phyloP scores from a whole-genome alignment of 1,140 invertebrate genomes.

The Hyposmocoma kahamanoa region DNA sequence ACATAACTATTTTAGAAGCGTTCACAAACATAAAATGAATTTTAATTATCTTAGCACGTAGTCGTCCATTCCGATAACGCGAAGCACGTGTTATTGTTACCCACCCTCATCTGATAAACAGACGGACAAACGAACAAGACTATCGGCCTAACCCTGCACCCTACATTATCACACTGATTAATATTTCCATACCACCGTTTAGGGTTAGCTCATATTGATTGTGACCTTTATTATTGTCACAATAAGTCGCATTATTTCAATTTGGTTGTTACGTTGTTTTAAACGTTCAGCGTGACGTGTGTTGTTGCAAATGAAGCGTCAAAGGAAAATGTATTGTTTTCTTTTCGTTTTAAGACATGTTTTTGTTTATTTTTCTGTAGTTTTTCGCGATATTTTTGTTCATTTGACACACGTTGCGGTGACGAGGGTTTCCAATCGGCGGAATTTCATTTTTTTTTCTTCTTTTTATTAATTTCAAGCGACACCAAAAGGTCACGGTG shows the following conservation, averaged over 20 bases:
- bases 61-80: neutral
- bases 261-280: neutral
- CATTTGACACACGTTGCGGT: slow-evolving; percentile 35
- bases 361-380: too few species aligned
- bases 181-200: slow-evolving; percentile 30
- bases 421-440: slow-evolving; percentile 37
- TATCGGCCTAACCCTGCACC: slow-evolving; percentile 20
- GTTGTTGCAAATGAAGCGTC: neutral
- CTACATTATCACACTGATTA: slow-evolving; percentile 35
- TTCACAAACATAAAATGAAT: too few species aligned
- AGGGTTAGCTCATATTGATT: slow-evolving; percentile 22
- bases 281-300: neutral
- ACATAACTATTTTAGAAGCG: too few species aligned
- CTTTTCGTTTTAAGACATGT: too few species aligned
- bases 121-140: slow-evolving; percentile 22
- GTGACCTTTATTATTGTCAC: neutral
- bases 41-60: slow-evolving; percentile 1
- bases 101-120: slow-evolving; percentile 36
- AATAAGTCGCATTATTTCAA: neutral
- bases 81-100: slow-evolving; percentile 28
- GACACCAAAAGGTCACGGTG: slow-evolving; percentile 27
- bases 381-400: slow-evolving; percentile 17
- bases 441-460: slow-evolving; percentile 57
- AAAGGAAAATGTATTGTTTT: neutral
- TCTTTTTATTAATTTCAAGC: slow-evolving; percentile 53